These are phyloP conservation scores for Chamaetylas fuelleborni DNA, from an alignment of 2,113 vertebrate genomes.

Conservation along the genomic window DNA sequence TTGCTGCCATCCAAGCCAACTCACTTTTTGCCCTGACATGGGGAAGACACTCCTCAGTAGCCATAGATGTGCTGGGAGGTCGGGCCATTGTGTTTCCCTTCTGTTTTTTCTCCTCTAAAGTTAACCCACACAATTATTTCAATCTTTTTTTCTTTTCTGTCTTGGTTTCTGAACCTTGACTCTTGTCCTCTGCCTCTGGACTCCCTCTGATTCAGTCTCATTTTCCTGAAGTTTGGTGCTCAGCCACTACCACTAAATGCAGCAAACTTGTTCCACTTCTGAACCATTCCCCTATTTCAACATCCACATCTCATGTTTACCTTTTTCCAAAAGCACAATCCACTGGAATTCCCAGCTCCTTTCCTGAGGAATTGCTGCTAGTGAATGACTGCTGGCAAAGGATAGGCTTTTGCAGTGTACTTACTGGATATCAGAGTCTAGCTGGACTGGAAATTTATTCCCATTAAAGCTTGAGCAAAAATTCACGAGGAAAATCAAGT, in stretches of 20 bases:
- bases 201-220: background rate
- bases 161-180: background rate
- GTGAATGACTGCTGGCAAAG: background rate
- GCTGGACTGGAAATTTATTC: background rate
- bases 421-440: background rate
- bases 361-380: background rate
- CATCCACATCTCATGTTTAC: background rate
- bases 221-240: background rate
- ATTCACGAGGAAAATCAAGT: background rate
- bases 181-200: background rate
- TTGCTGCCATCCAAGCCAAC: background rate
- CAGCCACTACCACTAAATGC: background rate
- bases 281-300: background rate
- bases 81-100: background rate
- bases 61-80: background rate
- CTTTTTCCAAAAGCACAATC: accelerated
- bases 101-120: background rate
- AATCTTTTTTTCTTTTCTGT: background rate
- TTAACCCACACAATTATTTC: background rate
- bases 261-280: background rate
- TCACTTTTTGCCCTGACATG: background rate
- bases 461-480: background rate
- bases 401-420: background rate
- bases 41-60: background rate
- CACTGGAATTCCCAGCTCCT: background rate